phyloP scores from a whole-genome alignment of 2,113 vertebrate genomes.

The Ophthalmolycus amberensis region DNA sequence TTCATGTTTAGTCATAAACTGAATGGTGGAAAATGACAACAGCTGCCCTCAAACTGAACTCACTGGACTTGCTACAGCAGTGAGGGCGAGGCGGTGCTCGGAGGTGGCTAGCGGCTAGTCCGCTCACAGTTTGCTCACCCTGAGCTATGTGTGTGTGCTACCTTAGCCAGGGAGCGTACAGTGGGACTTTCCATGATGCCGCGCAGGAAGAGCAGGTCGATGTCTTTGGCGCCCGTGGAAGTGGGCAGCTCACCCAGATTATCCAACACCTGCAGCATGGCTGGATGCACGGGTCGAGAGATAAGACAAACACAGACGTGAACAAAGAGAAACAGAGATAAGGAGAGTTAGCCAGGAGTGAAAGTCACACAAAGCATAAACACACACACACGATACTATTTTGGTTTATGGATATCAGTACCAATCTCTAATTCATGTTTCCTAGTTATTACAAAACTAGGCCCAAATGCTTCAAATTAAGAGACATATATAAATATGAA shows the following conservation, averaged over 20 bases:
- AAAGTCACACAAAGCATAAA: slow-evolving; percentile 54
- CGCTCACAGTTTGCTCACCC: slow-evolving; percentile 37
- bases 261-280: slow-evolving; percentile 96
- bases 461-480: slow-evolving; percentile 1
- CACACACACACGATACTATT: slow-evolving; percentile 25
- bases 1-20: slow-evolving; percentile 11
- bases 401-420: neutral
- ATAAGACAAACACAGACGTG: slow-evolving; percentile 9
- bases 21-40: slow-evolving; percentile 22
- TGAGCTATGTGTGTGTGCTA: slow-evolving; percentile 76
- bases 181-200: slow-evolving; percentile 98
- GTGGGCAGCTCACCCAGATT: slow-evolving; percentile 90
- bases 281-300: slow-evolving; percentile 75
- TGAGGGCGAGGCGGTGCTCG: neutral
- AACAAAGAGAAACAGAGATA: slow-evolving; percentile 23
- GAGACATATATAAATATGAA: neutral
- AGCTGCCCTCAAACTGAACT: slow-evolving; percentile 34
- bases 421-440: neutral
- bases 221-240: slow-evolving; percentile 94
- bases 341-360: slow-evolving; percentile 31
- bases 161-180: slow-evolving; percentile 91
- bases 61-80: slow-evolving; percentile 9
- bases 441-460: neutral
- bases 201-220: slow-evolving; percentile 97
- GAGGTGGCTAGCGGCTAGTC: slow-evolving; percentile 18